Conservation (phyloP, 2,797 vertebrate genomes). For the Propithecus perrieri region DNA sequence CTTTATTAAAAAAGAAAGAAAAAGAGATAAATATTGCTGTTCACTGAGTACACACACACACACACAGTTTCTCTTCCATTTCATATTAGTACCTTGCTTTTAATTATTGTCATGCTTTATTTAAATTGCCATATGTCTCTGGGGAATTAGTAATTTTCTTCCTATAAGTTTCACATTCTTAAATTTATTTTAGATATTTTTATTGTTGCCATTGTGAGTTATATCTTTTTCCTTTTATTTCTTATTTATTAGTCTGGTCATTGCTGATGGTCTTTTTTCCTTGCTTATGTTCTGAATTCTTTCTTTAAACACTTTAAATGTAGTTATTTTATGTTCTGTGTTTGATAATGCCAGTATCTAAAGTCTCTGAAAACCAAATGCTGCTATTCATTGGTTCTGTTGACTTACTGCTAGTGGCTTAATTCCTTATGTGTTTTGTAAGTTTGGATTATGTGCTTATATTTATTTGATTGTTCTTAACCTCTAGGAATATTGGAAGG, state of each 20-base stretch:
- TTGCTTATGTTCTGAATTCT: neutral
- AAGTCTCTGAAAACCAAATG: neutral
- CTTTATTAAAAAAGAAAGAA: no score
- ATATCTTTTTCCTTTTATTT: neutral
- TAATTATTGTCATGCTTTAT: neutral
- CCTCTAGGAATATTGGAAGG: neutral
- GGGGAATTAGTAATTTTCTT: neutral
- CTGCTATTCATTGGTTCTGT: neutral
- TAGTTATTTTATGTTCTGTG: neutral
- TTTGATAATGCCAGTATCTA: neutral
- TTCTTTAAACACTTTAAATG: neutral
- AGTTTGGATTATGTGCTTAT: neutral
- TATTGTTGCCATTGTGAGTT: neutral
- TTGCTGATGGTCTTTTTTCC: neutral
- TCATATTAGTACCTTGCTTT: neutral
- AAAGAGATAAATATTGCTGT: no score
- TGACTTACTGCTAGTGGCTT: neutral
- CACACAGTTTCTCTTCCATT: neutral
- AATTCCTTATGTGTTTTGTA: neutral
- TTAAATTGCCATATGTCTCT: neutral
- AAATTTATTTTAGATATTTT: neutral
- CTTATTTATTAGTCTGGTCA: neutral
- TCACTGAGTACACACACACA: neutral
- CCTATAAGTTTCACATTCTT: neutral
- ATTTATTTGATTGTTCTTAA: conserved; percentile 4